Conservation (phyloP, 2,888 invertebrate genomes). For the Lithophane leautieri region DNA sequence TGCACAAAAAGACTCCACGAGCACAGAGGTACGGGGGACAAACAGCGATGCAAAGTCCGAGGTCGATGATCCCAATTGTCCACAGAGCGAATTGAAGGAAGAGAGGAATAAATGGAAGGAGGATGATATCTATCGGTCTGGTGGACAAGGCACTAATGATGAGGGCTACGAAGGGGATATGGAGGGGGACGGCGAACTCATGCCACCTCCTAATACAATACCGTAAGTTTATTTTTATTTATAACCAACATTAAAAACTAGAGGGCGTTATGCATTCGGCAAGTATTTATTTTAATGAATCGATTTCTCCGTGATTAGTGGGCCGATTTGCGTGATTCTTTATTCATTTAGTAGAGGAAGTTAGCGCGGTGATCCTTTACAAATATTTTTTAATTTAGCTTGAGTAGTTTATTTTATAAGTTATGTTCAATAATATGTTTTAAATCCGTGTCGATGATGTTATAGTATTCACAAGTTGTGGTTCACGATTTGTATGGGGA, state of each 20-base stretch:
- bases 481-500: neutral
- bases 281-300: neutral
- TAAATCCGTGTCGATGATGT: neutral
- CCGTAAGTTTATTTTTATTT: conserved; percentile 78
- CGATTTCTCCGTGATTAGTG: neutral
- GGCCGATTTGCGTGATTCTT: neutral
- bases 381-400: neutral
- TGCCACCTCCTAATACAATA: conserved; percentile 95
- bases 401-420: neutral
- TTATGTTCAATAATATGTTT: neutral
- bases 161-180: conserved; percentile 91
- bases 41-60: conserved; percentile 61
- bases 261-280: neutral
- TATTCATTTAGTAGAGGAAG: neutral
- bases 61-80: conserved; percentile 79
- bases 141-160: conserved; percentile 88
- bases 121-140: conserved; percentile 64
- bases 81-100: conserved; percentile 79
- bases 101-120: conserved; percentile 71
- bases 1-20: conserved; percentile 67
- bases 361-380: too few species aligned
- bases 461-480: neutral
- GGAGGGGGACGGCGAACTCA: conserved; percentile 93
- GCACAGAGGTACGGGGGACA: conserved; percentile 62
- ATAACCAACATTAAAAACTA: neutral